These are phyloP conservation scores for Apantesis nais DNA, from an alignment of 2,888 invertebrate genomes.

Conservation along the genomic window DNA sequence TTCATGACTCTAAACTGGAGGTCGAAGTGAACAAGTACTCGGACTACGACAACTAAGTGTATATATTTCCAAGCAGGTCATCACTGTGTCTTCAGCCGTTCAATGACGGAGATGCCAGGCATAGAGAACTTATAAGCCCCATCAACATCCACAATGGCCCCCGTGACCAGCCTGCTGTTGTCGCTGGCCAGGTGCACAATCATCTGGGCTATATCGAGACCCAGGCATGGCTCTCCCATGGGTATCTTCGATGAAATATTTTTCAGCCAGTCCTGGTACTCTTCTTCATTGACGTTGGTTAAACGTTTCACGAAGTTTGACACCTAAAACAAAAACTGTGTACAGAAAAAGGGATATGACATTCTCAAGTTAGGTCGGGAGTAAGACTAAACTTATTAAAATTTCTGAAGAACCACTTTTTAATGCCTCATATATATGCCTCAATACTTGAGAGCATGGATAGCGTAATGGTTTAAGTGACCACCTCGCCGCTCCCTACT, in stretches of 20 bases:
- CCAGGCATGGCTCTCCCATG: conserved; percentile 43
- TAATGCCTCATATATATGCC: too few relatives aligned
- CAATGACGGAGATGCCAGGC: background rate
- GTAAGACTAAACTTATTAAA: too few relatives aligned
- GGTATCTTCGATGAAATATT: conserved; percentile 31
- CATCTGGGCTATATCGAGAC: conserved; percentile 90
- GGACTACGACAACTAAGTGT: background rate
- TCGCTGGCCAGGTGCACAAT: conserved; percentile 94
- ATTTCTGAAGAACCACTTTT: too few relatives aligned
- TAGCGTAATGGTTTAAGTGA: too few relatives aligned
- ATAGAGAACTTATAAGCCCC: conserved; percentile 42
- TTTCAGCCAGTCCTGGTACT: conserved; percentile 46
- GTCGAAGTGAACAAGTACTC: too few relatives aligned
- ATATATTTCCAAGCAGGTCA: background rate
- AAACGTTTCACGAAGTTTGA: conserved; percentile 40
- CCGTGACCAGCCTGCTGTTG: conserved; percentile 93
- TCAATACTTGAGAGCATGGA: too few relatives aligned
- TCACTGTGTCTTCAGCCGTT: background rate
- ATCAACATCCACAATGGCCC: conserved; percentile 70
- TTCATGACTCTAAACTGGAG: too few relatives aligned
- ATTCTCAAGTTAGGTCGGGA: background rate
- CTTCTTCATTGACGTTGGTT: conserved; percentile 37
- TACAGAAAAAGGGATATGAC: background rate
- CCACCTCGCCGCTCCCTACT: too few relatives aligned
- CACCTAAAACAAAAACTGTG: background rate